These are phyloP conservation scores for Maccullochella peelii DNA, from an alignment of 2,113 vertebrate genomes.

Conservation along the genomic window DNA sequence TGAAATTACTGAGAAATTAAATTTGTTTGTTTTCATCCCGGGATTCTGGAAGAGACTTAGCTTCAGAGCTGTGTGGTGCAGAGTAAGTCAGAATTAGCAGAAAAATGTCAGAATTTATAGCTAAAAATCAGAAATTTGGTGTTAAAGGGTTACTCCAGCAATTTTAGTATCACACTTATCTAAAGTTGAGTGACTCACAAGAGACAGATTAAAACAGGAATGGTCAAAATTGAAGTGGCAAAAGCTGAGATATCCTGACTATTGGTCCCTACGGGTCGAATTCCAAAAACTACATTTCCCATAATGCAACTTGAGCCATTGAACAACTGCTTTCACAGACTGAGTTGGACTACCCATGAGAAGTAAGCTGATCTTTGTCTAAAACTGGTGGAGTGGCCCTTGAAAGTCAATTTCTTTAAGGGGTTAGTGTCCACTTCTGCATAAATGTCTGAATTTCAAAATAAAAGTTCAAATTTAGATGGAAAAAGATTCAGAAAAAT, in stretches of 20 bases:
- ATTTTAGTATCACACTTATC: too few relatives aligned
- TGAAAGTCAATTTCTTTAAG: not conserved
- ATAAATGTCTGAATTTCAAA: not conserved
- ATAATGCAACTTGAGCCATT: not conserved
- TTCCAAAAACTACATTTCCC: constrained; percentile 7
- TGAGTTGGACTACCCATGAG: not conserved
- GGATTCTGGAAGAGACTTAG: not conserved
- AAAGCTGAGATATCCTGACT: not conserved
- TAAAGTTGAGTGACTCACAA: too few relatives aligned
- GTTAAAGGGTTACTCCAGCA: not conserved
- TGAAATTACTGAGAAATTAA: too few relatives aligned
- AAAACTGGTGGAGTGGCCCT: not conserved
- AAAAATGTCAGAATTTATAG: not conserved
- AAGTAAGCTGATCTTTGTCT: not conserved
- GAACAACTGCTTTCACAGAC: not conserved
- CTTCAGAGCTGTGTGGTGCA: too few relatives aligned
- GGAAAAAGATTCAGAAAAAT: not conserved
- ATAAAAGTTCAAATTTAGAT: not conserved
- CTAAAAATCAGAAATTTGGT: not conserved
- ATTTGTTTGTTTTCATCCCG: too few relatives aligned
- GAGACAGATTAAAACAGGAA: not conserved
- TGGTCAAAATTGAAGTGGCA: not conserved
- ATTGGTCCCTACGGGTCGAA: too few relatives aligned
- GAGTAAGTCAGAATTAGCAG: too few relatives aligned
- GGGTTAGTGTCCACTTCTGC: not conserved